Evolutionary conservation across 2,113 vertebrate species (phyloP).

Genomic region (Morone saxatilis): DNA sequence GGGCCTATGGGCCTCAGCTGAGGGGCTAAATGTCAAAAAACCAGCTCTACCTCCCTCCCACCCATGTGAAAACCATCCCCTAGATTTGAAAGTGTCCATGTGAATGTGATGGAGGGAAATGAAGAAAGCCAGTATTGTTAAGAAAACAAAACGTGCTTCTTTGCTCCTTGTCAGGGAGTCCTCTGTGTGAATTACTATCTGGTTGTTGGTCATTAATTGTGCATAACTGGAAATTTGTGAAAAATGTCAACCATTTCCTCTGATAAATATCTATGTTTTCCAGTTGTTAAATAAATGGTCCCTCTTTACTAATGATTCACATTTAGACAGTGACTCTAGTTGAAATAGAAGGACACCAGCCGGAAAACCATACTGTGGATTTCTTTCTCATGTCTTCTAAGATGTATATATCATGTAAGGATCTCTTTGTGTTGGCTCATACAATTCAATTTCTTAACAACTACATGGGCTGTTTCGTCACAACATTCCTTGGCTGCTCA

Average conservation of each 20-base stretch:
- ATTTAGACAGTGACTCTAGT: not conserved
- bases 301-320: constrained; percentile 29
- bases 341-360: constrained; percentile 7
- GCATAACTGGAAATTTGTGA: constrained; percentile 50
- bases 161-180: constrained; percentile 32
- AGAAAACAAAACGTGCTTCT: constrained; percentile 55
- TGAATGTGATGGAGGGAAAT: constrained; percentile 30
- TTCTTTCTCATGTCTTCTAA: not conserved
- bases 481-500: not conserved
- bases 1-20: constrained; percentile 53
- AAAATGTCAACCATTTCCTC: constrained; percentile 43
- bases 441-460: not conserved
- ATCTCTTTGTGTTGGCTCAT: not conserved
- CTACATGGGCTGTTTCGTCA: not conserved
- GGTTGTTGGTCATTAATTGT: constrained; percentile 46
- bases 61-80: constrained; percentile 49
- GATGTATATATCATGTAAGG: not conserved
- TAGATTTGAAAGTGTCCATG: constrained; percentile 55
- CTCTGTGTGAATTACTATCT: constrained; percentile 50
- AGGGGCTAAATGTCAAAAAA: constrained; percentile 58
- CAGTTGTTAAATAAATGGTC: constrained; percentile 2
- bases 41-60: constrained; percentile 25
- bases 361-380: constrained; percentile 17
- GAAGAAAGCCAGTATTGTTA: constrained; percentile 65
- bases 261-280: constrained; percentile 33